A percentile compares a stretch with the other conserved stretches of the same genome.
Evolutionary conservation across 2,797 vertebrate genomes (phyloP).

Genomic region (Neoniphon sammara): DNA sequence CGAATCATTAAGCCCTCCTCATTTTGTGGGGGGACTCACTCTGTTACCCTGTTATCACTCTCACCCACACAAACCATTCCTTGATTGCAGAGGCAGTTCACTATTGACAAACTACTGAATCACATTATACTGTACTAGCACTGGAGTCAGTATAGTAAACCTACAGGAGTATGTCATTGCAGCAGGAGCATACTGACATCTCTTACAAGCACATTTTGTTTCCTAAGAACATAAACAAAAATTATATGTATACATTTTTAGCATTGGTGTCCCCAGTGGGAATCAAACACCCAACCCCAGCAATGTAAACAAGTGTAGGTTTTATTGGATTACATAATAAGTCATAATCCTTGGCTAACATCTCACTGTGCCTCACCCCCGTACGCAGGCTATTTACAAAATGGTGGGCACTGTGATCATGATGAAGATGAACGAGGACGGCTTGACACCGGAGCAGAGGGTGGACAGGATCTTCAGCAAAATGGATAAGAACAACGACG

Average conservation of each 20-base stretch:
- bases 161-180: slow-evolving; percentile 41
- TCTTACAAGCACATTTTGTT: neutral
- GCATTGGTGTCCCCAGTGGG: neutral
- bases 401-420: slow-evolving; percentile 99
- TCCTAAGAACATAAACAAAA: neutral
- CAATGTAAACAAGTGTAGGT: slow-evolving; percentile 7
- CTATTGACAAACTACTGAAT: slow-evolving; percentile 49
- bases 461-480: slow-evolving; percentile 99
- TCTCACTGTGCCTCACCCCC: slow-evolving; percentile 53
- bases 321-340: slow-evolving; percentile 38
- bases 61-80: slow-evolving; percentile 50
- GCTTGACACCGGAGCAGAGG: slow-evolving; percentile 93
- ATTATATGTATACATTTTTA: neutral
- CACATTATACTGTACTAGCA: slow-evolving; percentile 40
- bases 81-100: slow-evolving; percentile 17
- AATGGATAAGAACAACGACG: slow-evolving; percentile 99
- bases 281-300: neutral
- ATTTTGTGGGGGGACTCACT: slow-evolving; percentile 54
- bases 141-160: slow-evolving; percentile 56
- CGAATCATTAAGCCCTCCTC: slow-evolving; percentile 44
- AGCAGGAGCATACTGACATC: slow-evolving; percentile 32
- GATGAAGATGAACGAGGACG: slow-evolving; percentile 99
- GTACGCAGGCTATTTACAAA: slow-evolving; percentile 94
- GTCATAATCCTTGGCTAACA: slow-evolving; percentile 37
- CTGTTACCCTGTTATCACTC: slow-evolving; percentile 38